These are phyloP conservation scores for Bombus terrestris DNA, from an alignment of 1,140 invertebrate genomes.

Conservation along the genomic window DNA sequence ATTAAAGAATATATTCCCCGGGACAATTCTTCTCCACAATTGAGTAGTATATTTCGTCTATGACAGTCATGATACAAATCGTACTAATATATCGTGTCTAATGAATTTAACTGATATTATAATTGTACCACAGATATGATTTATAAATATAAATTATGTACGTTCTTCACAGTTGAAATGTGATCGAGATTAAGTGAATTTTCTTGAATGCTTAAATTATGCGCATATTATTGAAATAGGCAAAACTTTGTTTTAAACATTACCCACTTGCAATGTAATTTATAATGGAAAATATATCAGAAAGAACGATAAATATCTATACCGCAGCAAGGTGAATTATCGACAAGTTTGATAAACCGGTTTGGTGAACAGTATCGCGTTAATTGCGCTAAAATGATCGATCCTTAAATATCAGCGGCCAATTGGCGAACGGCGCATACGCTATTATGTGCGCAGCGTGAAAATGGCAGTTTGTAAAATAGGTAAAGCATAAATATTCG, in stretches of 20 bases:
- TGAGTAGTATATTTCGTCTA: too few species aligned
- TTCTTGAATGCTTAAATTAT: too few species aligned
- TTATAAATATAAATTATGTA: too few species aligned
- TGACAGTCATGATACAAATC: too few species aligned
- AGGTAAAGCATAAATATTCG: constrained; percentile 65
- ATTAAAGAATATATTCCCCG: too few species aligned
- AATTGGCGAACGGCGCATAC: constrained; percentile 35
- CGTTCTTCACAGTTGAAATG: too few species aligned
- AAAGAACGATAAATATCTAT: neutral
- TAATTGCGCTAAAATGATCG: constrained; percentile 39
- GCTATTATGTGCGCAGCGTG: constrained; percentile 53
- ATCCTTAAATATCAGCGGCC: constrained; percentile 33
- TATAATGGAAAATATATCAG: neutral
- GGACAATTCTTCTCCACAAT: too few species aligned
- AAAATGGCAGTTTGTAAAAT: constrained; percentile 69
- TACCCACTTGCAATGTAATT: neutral
- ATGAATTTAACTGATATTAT: too few species aligned
- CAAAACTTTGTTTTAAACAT: neutral
- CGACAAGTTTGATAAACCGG: constrained; percentile 1
- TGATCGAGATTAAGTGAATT: too few species aligned
- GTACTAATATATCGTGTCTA: too few species aligned
- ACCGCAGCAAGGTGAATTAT: neutral
- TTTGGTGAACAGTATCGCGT: constrained; percentile 13
- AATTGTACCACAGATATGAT: too few species aligned
- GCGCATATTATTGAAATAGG: too few species aligned